Base-by-base conservation (phyloP, 1,140 invertebrate species). In the Hirudo medicinalis region DNA sequence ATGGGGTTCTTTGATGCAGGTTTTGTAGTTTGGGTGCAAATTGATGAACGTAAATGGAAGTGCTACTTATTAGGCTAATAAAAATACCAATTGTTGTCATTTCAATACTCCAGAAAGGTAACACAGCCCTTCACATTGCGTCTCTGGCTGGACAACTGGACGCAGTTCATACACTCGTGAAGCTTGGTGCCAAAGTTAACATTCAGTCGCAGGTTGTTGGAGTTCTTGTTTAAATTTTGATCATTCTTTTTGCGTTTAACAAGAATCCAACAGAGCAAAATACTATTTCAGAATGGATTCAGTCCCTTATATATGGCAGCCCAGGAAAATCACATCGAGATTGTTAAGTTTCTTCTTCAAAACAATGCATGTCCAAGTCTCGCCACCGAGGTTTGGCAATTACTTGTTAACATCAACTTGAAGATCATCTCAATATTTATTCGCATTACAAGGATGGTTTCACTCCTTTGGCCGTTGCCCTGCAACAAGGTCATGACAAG, bases 281-380 rank as follows among this genome's bases (percentile, higher is more conserved):
- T 6, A 36, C 2, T 36, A 36, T 63, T 63, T 63, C 57, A 63
- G 57, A 63, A 63, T 25, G 57, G 57, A 11, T 25, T 25, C 57
- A 63, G 22, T 25, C 22, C 57, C 11, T 32, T 63, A n/a, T 99
- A 99, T 79, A 99, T 99, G 96, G 94, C 94, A 17, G 94, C 95
- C 1, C 96, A 99, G 84, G 96, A 99, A 83, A 98, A 98, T 81
- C 94, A 99, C 79, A 91, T 97, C 80, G 88, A 89, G 25, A 94
- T 99, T 72, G 96, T 99, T 71, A 90, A 91, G 78, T 90, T 94
- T 78, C 85, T 99, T 25, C 84, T 99, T 55, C 86, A 89, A 36
- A 95, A 94, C 82, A 92, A 92, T 54, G 96, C 95, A 70, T 98
- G 97, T 83, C 96, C 98, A 82, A 95, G 91, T 78, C 85, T 99